phyloP scores from a whole-genome alignment of 2,797 vertebrate genomes.

The Myripristis jacobus region DNA sequence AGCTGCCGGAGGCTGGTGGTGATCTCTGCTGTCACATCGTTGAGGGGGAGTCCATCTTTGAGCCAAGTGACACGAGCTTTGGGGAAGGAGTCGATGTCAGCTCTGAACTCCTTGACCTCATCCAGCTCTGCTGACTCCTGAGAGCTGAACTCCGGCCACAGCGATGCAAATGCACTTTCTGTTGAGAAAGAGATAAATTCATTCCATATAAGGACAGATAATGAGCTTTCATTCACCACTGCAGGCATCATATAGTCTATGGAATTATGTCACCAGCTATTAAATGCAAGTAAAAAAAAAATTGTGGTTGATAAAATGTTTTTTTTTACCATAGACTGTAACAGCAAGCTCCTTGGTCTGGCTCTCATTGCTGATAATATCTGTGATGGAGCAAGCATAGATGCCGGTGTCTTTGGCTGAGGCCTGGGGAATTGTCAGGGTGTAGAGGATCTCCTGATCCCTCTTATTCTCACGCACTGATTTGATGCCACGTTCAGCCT shows the following conservation, averaged over 20 bases:
- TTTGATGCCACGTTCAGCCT: slow-evolving; percentile 78
- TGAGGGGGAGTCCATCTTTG: slow-evolving; percentile 89
- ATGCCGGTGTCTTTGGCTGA: slow-evolving; percentile 93
- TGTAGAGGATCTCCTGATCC: slow-evolving; percentile 86
- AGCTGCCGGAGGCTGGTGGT: slow-evolving; percentile 84
- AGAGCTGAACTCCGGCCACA: slow-evolving; percentile 84
- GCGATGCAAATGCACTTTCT: slow-evolving; percentile 90
- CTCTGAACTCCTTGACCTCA: slow-evolving; percentile 90
- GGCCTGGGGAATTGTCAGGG: slow-evolving; percentile 89
- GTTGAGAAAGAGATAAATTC: slow-evolving; percentile 39
- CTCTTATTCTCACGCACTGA: slow-evolving; percentile 80
- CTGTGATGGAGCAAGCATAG: slow-evolving; percentile 92
- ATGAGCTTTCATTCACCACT: not conserved
- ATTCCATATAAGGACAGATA: not conserved
- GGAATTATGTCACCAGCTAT: not conserved
- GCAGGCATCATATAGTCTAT: not conserved
- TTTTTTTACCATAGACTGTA: slow-evolving; percentile 89
- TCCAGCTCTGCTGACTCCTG: slow-evolving; percentile 90
- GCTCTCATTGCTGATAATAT: slow-evolving; percentile 88
- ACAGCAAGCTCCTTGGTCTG: slow-evolving; percentile 89
- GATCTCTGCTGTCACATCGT: slow-evolving; percentile 91
- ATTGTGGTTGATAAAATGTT: not conserved
- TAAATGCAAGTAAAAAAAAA: not conserved
- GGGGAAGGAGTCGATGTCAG: slow-evolving; percentile 90
- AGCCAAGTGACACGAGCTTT: slow-evolving; percentile 89